Conservation (phyloP, 2,113 vertebrate genomes). For the Nansenia antarctica region DNA sequence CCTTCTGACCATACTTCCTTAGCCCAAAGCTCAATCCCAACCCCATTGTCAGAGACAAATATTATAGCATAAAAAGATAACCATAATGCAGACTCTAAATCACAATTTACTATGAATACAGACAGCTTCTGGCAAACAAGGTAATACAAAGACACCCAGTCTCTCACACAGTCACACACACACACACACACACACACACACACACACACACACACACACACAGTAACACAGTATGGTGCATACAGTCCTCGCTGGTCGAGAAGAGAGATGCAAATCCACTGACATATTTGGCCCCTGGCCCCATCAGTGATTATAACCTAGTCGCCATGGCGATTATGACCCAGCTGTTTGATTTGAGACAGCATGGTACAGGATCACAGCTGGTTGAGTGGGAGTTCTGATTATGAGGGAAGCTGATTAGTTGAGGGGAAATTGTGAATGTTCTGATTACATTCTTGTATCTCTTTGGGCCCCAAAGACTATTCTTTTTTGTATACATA, state of each 20-base stretch:
- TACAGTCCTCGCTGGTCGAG: constrained; percentile 12
- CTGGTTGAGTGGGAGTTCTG: constrained; percentile 32
- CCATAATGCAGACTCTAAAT: neutral
- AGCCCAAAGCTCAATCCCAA: neutral
- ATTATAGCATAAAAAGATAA: neutral
- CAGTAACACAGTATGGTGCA: constrained; percentile 1
- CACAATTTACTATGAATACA: neutral
- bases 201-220: neutral
- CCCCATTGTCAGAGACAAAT: neutral
- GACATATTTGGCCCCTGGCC: constrained; percentile 55
- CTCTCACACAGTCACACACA: neutral
- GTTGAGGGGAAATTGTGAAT: neutral
- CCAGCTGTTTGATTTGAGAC: constrained; percentile 60
- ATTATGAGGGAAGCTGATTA: constrained; percentile 19
- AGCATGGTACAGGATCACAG: constrained; percentile 26
- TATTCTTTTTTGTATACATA: too few species aligned
- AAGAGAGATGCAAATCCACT: constrained; percentile 52
- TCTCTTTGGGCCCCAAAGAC: too few species aligned
- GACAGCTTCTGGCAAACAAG: neutral
- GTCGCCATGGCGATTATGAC: constrained; percentile 12
- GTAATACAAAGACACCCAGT: neutral
- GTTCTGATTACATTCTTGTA: too few species aligned
- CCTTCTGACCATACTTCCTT: neutral
- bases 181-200: neutral
- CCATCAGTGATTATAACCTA: constrained; percentile 40